A percentile compares a stretch with the other conserved stretches of the same genome.
These are phyloP conservation scores for Encarsia formosa DNA, from an alignment of 2,888 invertebrate genomes.

Conservation along the genomic window DNA sequence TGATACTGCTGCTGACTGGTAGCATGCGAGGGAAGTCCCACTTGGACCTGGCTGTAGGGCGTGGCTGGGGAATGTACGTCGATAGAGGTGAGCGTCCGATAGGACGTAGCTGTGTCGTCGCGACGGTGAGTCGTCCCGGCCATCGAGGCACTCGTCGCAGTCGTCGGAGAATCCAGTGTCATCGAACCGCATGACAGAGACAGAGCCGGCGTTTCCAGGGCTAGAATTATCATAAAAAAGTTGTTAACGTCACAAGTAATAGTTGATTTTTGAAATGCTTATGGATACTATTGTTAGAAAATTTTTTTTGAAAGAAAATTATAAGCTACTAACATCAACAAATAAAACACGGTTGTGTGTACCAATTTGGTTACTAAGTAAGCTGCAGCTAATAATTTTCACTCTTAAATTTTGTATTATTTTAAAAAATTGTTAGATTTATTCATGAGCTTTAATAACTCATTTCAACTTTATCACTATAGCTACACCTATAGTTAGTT, in stretches of 20 bases:
- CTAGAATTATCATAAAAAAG: conserved; percentile 30
- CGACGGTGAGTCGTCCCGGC: conserved; percentile 62
- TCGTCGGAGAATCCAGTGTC: conserved; percentile 86
- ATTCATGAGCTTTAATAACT: too few species aligned
- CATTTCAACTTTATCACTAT: too few species aligned
- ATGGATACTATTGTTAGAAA: background rate
- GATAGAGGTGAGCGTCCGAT: conserved; percentile 59
- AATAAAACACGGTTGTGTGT: too few species aligned
- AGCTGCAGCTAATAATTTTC: too few species aligned
- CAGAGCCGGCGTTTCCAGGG: conserved; percentile 52
- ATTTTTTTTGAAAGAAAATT: too few species aligned
- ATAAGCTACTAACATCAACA: too few species aligned
- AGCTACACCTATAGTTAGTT: too few species aligned
- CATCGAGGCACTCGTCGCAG: conserved; percentile 54
- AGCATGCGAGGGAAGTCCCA: conserved; percentile 40
- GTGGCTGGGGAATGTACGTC: conserved; percentile 55
- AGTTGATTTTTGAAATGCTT: background rate
- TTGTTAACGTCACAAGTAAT: too few species aligned
- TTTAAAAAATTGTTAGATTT: too few species aligned
- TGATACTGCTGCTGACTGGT: conserved; percentile 42
- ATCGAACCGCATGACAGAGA: conserved; percentile 61
- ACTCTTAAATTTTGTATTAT: too few species aligned
- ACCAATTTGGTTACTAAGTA: too few species aligned
- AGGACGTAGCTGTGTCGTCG: conserved; percentile 60
- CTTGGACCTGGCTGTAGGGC: conserved; percentile 51